Evolutionary conservation across 2,888 invertebrate species (phyloP), one percentile per base, ranked within the genome.

Genomic region (Serripes groenlandicus): DNA sequence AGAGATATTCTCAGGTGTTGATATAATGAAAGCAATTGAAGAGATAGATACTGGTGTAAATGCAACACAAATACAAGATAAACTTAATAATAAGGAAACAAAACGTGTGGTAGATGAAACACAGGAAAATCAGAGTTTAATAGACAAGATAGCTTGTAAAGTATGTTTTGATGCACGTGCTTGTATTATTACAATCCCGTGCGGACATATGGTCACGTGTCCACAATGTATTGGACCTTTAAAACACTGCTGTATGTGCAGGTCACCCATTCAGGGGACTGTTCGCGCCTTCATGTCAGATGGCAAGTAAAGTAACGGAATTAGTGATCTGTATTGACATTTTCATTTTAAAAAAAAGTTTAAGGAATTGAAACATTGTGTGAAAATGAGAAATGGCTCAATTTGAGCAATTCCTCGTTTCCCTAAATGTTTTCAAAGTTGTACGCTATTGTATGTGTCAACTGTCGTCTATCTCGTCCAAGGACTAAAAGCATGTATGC

Each of bases 161-260:
- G 72, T 80, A 56, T 80, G 80, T 75, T 71, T 56, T 56, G 75
- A 80, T 72, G 66, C 71, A 11, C 37, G n/a, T 28, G 80, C 80
- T 23, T 80, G 80, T 32, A 80, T 80, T 26, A 64, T 80, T 21
- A 72, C 75, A 18, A 32, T 80, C 23, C 80, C 80, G 15, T 80
- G 80, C 56, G 80, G 75, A 1, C 80, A 80, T 34, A 75, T 80
- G 80, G 75, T 80, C 26, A 72, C 75, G 4, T 80, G 80, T 32
- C 66, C 71, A 0, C 80, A 80, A 30, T 80, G 80, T 72, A 66
- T 75, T 4, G 42, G 75, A 32, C 75, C 80, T 37, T 60, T 80
- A 23, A 64, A 35, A 11, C 34, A 49, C 35, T 80, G 80, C 42
- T 75, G 75, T 32, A 42, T 80, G 0, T 80, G 80, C n/a, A 34